Evolutionary conservation across 2,113 vertebrate species (phyloP).

Genomic region (Tychaedon coryphoeus): DNA sequence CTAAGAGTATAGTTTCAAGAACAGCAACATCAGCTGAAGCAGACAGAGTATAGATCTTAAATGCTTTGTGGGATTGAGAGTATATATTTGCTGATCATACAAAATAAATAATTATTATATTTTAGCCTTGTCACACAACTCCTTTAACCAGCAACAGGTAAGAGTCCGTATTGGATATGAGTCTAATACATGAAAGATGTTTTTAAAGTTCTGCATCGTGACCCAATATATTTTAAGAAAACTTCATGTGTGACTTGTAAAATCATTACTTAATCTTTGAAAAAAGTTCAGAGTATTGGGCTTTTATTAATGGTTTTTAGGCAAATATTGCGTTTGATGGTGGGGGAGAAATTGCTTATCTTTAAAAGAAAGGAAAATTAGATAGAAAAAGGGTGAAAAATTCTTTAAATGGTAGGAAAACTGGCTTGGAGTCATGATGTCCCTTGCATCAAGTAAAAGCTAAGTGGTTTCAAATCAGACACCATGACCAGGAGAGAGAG

Average conservation of each 20-base stretch:
- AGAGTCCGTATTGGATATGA: background rate
- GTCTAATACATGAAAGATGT: background rate
- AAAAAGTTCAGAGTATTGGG: background rate
- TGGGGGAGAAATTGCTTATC: background rate
- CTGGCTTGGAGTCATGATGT: background rate
- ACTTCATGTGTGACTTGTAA: background rate
- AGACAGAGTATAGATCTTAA: background rate
- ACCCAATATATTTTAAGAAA: background rate
- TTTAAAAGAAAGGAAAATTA: background rate
- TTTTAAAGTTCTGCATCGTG: background rate
- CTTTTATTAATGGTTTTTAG: background rate
- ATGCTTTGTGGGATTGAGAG: background rate
- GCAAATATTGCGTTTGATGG: background rate
- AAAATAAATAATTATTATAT: background rate
- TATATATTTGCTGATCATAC: background rate
- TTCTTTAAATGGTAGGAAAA: background rate
- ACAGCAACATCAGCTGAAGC: background rate
- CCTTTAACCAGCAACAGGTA: background rate
- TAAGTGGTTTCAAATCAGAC: constrained; percentile 7
- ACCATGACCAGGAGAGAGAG: background rate
- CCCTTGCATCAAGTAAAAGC: background rate
- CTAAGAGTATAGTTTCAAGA: background rate
- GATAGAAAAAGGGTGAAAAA: background rate
- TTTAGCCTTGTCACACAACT: background rate
- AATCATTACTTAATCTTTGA: background rate